Evolutionary conservation across 2,797 vertebrate genomes (phyloP).

Genomic region (Margarornis squamiger): DNA sequence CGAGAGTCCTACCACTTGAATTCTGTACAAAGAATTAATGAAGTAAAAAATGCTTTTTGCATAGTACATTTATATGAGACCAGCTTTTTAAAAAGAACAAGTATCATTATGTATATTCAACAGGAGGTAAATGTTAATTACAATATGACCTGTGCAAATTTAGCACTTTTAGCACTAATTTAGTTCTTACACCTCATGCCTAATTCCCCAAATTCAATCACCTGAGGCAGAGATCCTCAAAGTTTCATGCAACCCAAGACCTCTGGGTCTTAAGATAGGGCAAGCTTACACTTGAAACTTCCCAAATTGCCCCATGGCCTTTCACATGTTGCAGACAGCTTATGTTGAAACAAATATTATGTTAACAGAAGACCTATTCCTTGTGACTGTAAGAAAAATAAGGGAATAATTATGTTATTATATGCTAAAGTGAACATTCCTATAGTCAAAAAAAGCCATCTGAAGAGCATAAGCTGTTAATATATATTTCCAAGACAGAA

Average conservation of each 20-base stretch:
- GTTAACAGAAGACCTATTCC: background rate
- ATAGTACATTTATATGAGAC: background rate
- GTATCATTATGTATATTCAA: background rate
- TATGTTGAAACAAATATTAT: background rate
- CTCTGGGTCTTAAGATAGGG: background rate
- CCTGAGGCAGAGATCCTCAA: background rate
- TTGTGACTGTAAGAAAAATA: background rate
- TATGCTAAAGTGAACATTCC: background rate
- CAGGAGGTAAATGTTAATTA: background rate
- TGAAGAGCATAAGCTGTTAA: background rate
- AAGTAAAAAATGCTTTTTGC: background rate
- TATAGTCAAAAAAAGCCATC: background rate
- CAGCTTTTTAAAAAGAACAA: background rate
- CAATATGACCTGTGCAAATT: background rate
- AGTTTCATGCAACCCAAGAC: background rate
- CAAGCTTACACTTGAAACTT: background rate
- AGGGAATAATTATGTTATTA: background rate
- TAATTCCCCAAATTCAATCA: background rate
- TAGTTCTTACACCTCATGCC: background rate
- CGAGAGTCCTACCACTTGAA: background rate
- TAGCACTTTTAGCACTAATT: background rate
- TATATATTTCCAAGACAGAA: background rate
- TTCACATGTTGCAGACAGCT: background rate
- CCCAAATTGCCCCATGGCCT: background rate
- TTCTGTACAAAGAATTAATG: background rate